A percentile compares a stretch with the other conserved stretches of the same genome.
These are phyloP conservation scores for Casuarius casuarius DNA, from an alignment of 2,113 vertebrate species.

Conservation along the genomic window DNA sequence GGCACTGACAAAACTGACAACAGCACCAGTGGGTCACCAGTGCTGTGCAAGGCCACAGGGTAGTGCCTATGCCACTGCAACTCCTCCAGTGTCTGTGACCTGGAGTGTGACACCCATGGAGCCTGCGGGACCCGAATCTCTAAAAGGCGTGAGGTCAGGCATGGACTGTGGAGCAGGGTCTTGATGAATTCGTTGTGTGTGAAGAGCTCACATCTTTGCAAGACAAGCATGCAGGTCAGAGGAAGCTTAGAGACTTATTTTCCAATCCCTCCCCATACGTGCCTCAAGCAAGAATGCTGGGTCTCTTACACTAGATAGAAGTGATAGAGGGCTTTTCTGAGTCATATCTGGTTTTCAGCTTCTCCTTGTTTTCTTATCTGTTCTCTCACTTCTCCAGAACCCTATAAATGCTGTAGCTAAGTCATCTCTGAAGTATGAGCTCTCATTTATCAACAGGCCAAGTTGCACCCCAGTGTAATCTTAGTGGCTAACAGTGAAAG, in stretches of 20 bases:
- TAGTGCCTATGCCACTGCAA: not conserved
- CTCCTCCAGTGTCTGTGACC: not conserved
- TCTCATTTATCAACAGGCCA: not conserved
- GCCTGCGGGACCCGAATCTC: not conserved
- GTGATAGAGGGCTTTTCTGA: not conserved
- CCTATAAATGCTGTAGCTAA: not conserved
- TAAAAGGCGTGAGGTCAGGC: not conserved
- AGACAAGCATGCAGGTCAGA: not conserved
- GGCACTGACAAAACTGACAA: not conserved
- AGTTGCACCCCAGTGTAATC: not conserved
- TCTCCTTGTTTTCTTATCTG: not conserved
- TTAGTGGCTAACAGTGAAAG: not conserved
- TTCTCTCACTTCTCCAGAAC: not conserved
- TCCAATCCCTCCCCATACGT: not conserved
- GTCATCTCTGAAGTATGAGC: not conserved
- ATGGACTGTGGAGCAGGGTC: not conserved
- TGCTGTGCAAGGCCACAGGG: rapidly evolving
- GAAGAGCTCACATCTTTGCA: not conserved
- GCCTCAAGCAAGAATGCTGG: not conserved
- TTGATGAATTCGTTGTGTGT: not conserved
- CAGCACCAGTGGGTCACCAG: not conserved
- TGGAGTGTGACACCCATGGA: rapidly evolving
- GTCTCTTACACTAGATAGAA: not conserved
- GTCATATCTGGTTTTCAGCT: not conserved
- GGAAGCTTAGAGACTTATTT: not conserved